These are phyloP conservation scores for Protodeltote pygarga DNA, from an alignment of 2,888 invertebrate species.

Conservation along the genomic window DNA sequence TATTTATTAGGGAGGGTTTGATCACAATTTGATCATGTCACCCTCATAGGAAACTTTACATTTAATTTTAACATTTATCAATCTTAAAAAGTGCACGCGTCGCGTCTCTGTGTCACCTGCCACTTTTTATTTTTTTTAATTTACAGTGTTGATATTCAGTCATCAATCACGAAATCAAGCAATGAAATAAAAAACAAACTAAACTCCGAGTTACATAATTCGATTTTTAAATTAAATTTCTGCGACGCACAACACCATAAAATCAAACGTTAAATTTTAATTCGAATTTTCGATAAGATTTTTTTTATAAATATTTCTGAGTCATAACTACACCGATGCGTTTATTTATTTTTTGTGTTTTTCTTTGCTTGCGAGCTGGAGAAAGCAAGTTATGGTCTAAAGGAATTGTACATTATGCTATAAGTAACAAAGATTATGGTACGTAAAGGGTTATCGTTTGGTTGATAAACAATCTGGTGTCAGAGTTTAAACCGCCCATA, in stretches of 20 bases:
- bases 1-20: no score
- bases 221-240: constrained; percentile 5
- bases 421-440: constrained; percentile 75
- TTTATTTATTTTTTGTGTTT: constrained; percentile 8
- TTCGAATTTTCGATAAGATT: constrained; percentile 1
- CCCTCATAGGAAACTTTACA: no score
- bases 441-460: no score
- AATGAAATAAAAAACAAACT: neutral
- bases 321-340: constrained; percentile 6
- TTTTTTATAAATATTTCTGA: constrained; percentile 9
- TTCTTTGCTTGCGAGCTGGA: constrained; percentile 24
- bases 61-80: no score
- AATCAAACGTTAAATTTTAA: neutral
- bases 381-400: constrained; percentile 61
- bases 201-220: neutral
- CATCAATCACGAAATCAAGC: neutral
- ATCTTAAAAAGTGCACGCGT: no score
- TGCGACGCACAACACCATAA: neutral
- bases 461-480: no score
- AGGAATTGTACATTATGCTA: constrained; percentile 71
- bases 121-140: no score
- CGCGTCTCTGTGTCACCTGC: no score
- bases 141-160: no score
- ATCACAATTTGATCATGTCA: no score
- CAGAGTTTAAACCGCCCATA: no score